These are phyloP conservation scores for Trididemnum miniatum DNA, from an alignment of 23 tunicate species.

Conservation along the genomic window DNA sequence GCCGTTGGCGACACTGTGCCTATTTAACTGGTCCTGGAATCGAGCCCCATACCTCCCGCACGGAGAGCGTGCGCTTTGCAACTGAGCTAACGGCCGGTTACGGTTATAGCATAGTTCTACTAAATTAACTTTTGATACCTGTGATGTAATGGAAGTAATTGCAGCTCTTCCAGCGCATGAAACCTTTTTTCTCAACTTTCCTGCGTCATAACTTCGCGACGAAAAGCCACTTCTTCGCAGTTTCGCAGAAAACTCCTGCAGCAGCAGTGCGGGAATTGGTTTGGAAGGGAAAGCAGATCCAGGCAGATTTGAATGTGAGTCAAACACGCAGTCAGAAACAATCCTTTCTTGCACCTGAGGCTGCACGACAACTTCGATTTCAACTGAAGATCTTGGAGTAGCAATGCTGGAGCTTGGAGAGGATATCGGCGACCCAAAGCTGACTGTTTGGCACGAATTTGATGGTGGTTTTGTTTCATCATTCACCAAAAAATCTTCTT, in stretches of 20 bases:
- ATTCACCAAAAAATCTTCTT: background rate
- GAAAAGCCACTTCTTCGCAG: too few relatives aligned
- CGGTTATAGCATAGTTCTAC: too few relatives aligned
- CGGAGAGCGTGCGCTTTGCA: too few relatives aligned
- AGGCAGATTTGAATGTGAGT: background rate
- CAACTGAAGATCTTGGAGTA: background rate
- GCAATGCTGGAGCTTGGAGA: background rate
- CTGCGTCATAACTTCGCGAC: too few relatives aligned
- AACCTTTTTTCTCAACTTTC: conserved; percentile 11
- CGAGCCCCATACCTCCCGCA: too few relatives aligned
- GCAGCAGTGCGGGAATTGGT: too few relatives aligned
- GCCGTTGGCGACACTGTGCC: too few relatives aligned
- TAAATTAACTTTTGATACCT: too few relatives aligned
- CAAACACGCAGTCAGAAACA: conserved; percentile 9
- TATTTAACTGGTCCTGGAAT: too few relatives aligned
- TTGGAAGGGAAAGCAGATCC: background rate
- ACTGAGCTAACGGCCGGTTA: too few relatives aligned
- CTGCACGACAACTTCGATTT: background rate
- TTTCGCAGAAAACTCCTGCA: too few relatives aligned
- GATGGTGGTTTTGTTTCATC: background rate
- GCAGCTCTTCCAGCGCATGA: conserved; percentile 15
- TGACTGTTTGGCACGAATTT: conserved; percentile 14
- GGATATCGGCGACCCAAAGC: conserved; percentile 24
- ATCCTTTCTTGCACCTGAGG: background rate
- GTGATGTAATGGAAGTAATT: conserved; percentile 3